Evolutionary conservation across 2,888 invertebrate species (phyloP), one percentile per base, ranked within the genome.

Genomic region (Meteorus colon): DNA sequence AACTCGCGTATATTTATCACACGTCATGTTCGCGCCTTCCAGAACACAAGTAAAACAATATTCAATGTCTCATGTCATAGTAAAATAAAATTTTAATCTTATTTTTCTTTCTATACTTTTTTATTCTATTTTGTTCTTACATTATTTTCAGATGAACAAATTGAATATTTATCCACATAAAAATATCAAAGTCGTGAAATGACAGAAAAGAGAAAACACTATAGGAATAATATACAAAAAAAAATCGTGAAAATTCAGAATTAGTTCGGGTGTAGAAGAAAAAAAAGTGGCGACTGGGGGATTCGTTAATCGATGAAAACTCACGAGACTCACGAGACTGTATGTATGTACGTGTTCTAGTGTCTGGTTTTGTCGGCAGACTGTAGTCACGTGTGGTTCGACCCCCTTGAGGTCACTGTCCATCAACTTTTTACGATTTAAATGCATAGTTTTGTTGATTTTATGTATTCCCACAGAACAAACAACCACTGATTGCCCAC

Each of bases 21-120:
- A 24, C 34, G n/a, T 65, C 19, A 19, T 24, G 16, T 37, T 37
- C 37, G n/a, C 65, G 12, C 19, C 37, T 24, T 6, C 16, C 19
- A n/a, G 34, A 34, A 65, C 65, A 37, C 65, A n/a, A n/a, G 65
- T 37, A 1, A 37, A 65, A 37, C 2, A 55, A 55, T 37, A 34
- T 34, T 65, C 65, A 65, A 65, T 65, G 10, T 65, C n/a, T 65
- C 37, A 5, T 65, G n/a, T 65, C 34, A 19, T 19, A 65, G 10
- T 62, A 62, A 62, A n/a, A 62, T 29, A n/a, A 31, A 60, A 27
- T 60, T 60, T 27, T 1, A 8, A n/a, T 55, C 8, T 19, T 24
- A 48, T 19, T 55, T 55, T 19, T 51, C 2, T 5, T 19, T 6
- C n/a, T 4, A 1, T 6, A 10, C 1, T 24, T 19, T 55, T 5